phyloP scores from a whole-genome alignment of 2,113 vertebrate species.

The Caracal caracal region DNA sequence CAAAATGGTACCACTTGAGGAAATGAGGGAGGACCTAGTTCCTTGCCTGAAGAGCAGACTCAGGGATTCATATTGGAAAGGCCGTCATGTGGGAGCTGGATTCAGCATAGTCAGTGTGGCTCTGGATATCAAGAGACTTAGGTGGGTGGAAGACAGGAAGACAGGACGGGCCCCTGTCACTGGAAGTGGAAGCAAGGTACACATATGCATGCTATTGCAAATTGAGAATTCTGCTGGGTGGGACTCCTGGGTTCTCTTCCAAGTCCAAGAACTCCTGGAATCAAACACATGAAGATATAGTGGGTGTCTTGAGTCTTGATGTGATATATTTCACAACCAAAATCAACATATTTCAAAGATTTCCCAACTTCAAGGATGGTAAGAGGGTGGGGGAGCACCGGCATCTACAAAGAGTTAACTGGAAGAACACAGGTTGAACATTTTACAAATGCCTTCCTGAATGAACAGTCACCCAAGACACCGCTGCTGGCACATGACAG shows the following conservation, averaged over 20 bases:
- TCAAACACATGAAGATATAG: slow-evolving; percentile 25
- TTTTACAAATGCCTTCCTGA: slow-evolving; percentile 51
- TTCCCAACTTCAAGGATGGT: not conserved
- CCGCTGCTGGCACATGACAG: slow-evolving; percentile 37
- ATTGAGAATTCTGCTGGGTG: not conserved
- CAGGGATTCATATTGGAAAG: not conserved
- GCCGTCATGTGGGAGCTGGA: not conserved
- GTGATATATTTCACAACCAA: slow-evolving; percentile 57
- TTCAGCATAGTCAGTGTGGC: not conserved
- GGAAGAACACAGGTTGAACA: slow-evolving; percentile 37
- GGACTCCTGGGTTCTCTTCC: not conserved
- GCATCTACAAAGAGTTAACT: slow-evolving; percentile 6
- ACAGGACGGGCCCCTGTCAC: not conserved
- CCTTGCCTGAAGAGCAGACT: not conserved
- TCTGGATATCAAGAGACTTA: not conserved
- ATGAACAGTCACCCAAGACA: not conserved
- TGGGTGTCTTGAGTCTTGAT: slow-evolving; percentile 26
- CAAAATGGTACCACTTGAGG: not conserved
- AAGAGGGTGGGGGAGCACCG: not conserved
- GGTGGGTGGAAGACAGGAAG: not conserved
- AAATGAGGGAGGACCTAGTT: not conserved
- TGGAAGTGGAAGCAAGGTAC: not conserved
- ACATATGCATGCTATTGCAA: not conserved
- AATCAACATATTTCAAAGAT: slow-evolving; percentile 49
- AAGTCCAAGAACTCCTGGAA: slow-evolving; percentile 31